A percentile compares a stretch with the other conserved stretches of the same genome.
These are phyloP conservation scores for Isotomurus palustris DNA, from an alignment of 2,888 invertebrate species.

Conservation along the genomic window DNA sequence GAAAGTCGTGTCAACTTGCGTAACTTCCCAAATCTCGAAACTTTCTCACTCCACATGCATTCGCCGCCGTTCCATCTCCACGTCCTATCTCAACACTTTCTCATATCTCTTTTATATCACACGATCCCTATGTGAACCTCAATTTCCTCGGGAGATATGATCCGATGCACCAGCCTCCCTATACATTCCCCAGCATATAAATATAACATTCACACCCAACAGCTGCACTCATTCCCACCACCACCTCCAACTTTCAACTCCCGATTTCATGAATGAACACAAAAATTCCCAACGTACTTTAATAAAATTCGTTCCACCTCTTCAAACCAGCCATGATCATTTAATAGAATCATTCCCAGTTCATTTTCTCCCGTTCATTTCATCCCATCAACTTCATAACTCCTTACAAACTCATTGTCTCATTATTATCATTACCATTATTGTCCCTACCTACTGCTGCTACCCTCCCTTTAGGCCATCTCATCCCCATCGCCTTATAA, in stretches of 20 bases:
- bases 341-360: conserved; percentile 8
- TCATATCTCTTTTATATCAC: background rate
- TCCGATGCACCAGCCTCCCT: background rate
- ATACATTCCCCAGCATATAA: background rate
- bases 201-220: background rate
- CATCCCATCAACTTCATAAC: background rate
- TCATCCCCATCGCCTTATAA: too few species aligned
- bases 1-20: conserved; percentile 1
- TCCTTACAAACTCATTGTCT: too few species aligned
- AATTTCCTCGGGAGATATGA: too few species aligned
- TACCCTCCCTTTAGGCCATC: too few species aligned
- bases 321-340: conserved; percentile 1
- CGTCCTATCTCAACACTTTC: background rate
- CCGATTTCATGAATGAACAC: background rate
- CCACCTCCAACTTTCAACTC: background rate
- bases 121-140: background rate
- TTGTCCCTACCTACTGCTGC: too few species aligned
- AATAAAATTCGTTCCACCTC: conserved; percentile 7
- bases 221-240: conserved; percentile 4
- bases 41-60: too few species aligned
- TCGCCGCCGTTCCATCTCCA: too few species aligned
- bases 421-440: too few species aligned
- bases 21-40: background rate
- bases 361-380: conserved; percentile 6
- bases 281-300: conserved; percentile 1